Base-by-base conservation (phyloP, 2,113 vertebrate species). In the Larimichthys polyactis region DNA sequence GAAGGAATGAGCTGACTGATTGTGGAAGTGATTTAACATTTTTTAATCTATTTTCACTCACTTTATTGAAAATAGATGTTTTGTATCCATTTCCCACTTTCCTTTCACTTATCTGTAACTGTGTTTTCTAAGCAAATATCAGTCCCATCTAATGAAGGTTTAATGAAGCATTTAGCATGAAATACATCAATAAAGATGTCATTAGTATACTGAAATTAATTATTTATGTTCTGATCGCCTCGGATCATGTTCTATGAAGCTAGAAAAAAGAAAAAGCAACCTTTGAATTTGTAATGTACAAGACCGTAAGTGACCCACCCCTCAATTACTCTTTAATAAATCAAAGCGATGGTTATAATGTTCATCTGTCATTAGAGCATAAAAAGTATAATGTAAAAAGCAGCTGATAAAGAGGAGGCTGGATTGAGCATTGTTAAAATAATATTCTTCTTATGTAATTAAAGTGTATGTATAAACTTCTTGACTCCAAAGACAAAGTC, bases 151-250 rank as follows among this genome's bases (percentile, higher is more conserved):
- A 22, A 6, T 5, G 36, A 40, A 40, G 36, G 36, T 40, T 11
- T 12, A 49, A 29, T 24, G 11, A 69, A 68, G 7, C 19, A 19
- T 62, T 3, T 15, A 12, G 22, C 22, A 64, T 72, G 68, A 36
- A 65, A 10, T 0, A 29, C 9, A 32, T 66, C 24, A n/a, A 68
- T 72, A 48, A 55, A 73, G 43, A 78, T 52, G 52, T 68, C 62
- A 63, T 12, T 46, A 54, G 68, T n/a, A 24, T 24, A 66, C 40
- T 4, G 5, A 24, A 11, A 32, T 81, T 14, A 77, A 81, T 78
- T 64, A 86, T 78, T 78, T 2, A 69, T 57, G 64, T 70, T 51
- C 17, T 49, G 36, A 32, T 49, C 44, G 12, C 17, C 16, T 51
- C 1, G 4, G n/a, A 24, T 22, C 24, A 48, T 62, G 40, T 58